Evolutionary conservation across 2,888 invertebrate genomes (phyloP).

Genomic region (Steinernema hermaphroditum): DNA sequence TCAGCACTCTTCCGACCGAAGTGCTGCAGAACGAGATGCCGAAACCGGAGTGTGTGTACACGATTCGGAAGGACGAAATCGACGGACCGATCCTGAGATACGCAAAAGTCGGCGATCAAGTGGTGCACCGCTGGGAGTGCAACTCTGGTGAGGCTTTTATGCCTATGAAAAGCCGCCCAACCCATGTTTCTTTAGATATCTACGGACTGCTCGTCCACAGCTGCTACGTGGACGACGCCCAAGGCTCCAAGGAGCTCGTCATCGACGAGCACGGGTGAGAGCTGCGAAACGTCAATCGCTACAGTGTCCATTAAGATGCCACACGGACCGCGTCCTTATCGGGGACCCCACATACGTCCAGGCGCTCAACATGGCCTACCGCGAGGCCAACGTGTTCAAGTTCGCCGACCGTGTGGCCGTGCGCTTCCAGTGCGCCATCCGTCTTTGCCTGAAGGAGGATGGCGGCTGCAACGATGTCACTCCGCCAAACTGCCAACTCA

Average conservation of each 20-base stretch:
- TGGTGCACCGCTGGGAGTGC: constrained; percentile 67
- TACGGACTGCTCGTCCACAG: constrained; percentile 66
- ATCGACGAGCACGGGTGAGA: constrained; percentile 64
- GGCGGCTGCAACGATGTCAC: constrained; percentile 65
- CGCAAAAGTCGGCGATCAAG: constrained; percentile 66
- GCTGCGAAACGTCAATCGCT: background rate
- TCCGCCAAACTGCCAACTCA: constrained; percentile 37
- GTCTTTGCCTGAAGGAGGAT: constrained; percentile 64
- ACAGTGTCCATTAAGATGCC: constrained; percentile 57
- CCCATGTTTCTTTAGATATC: constrained; percentile 49
- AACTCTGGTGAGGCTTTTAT: constrained; percentile 50
- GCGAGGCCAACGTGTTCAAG: constrained; percentile 66
- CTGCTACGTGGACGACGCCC: constrained; percentile 66
- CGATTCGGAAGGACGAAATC: constrained; percentile 64
- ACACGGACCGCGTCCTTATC: constrained; percentile 60
- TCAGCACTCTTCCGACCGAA: constrained; percentile 61
- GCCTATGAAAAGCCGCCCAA: too few species aligned
- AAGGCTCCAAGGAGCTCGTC: constrained; percentile 62
- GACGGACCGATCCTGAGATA: constrained; percentile 64
- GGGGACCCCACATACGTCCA: constrained; percentile 67
- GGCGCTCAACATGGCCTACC: constrained; percentile 66
- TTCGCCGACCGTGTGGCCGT: constrained; percentile 65
- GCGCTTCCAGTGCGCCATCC: constrained; percentile 66
- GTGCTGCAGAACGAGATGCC: constrained; percentile 57
- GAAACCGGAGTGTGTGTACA: constrained; percentile 64